Conservation (phyloP, 2,113 vertebrate species). For the Perognathus longimembris region DNA sequence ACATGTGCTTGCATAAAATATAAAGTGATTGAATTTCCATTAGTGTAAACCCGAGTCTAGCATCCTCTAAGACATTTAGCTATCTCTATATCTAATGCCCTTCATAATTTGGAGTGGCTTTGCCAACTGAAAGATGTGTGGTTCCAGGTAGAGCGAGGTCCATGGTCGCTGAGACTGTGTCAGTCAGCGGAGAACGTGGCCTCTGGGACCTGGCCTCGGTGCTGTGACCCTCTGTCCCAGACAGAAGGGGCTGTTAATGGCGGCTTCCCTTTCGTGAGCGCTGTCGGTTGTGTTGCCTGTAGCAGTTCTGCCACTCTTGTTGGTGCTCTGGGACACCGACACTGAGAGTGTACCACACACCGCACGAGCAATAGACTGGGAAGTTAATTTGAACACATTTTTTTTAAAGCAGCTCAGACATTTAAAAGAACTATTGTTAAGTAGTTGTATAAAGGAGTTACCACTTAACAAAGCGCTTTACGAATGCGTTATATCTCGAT, state of each 20-base stretch:
- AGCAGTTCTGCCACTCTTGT: neutral
- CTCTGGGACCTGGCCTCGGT: neutral
- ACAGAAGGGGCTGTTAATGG: neutral
- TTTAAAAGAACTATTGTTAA: too few relatives aligned
- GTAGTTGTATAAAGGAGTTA: too few relatives aligned
- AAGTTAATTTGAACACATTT: neutral
- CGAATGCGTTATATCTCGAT: too few relatives aligned
- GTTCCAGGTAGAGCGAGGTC: neutral
- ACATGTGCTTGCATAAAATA: neutral
- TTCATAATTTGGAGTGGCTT: neutral
- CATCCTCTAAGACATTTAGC: neutral
- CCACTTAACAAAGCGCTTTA: too few relatives aligned
- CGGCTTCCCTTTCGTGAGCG: neutral
- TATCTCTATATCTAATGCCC: too few relatives aligned
- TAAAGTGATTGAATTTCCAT: conserved; percentile 47
- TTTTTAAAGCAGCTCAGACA: too few relatives aligned
- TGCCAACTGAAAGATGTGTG: neutral
- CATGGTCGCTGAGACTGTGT: neutral
- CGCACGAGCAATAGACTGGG: neutral
- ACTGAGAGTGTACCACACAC: too few relatives aligned
- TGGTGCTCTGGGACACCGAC: too few relatives aligned
- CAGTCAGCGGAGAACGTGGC: neutral
- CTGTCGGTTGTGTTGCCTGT: neutral
- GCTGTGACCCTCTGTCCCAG: neutral
- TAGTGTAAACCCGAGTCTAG: conserved; percentile 14